Evolutionary conservation across 1,140 invertebrate genomes (phyloP).

Genomic region (Chymomyza costata): DNA sequence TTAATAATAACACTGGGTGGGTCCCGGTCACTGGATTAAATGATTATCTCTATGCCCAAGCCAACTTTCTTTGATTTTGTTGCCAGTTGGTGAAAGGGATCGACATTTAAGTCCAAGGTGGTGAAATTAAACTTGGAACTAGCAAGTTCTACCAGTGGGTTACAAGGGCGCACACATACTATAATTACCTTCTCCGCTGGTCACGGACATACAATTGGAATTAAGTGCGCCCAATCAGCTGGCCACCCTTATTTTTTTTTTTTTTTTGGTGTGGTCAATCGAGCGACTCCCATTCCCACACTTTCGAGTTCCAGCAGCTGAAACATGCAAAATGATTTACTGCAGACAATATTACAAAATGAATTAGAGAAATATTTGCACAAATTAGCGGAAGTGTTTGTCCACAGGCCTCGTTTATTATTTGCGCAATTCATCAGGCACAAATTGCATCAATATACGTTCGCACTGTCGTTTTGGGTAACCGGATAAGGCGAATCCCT

Average conservation of each 20-base stretch:
- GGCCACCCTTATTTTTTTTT: no score
- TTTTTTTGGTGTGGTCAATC: no score
- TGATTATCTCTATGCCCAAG: constrained; percentile 54
- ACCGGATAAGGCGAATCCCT: constrained; percentile 36
- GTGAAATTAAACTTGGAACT: background rate
- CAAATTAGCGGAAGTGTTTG: constrained; percentile 32
- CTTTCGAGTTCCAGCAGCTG: constrained; percentile 5
- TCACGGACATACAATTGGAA: no score
- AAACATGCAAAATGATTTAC: constrained; percentile 36
- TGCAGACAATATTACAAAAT: constrained; percentile 16
- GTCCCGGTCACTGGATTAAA: constrained; percentile 46
- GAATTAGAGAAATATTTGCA: constrained; percentile 31
- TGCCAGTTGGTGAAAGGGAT: no score
- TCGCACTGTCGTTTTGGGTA: constrained; percentile 32
- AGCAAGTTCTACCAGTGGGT: no score
- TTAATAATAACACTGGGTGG: constrained; percentile 38
- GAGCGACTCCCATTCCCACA: constrained; percentile 20
- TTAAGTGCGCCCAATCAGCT: no score
- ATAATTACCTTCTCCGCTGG: constrained; percentile 28
- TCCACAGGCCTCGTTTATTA: constrained; percentile 1
- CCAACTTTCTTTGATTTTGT: no score
- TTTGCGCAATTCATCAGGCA: constrained; percentile 46
- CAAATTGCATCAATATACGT: constrained; percentile 39
- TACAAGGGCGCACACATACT: background rate
- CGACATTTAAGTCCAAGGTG: constrained; percentile 23